Evolutionary conservation across 2,888 invertebrate genomes (phyloP).

Genomic region (Sicus ferrugineus): DNA sequence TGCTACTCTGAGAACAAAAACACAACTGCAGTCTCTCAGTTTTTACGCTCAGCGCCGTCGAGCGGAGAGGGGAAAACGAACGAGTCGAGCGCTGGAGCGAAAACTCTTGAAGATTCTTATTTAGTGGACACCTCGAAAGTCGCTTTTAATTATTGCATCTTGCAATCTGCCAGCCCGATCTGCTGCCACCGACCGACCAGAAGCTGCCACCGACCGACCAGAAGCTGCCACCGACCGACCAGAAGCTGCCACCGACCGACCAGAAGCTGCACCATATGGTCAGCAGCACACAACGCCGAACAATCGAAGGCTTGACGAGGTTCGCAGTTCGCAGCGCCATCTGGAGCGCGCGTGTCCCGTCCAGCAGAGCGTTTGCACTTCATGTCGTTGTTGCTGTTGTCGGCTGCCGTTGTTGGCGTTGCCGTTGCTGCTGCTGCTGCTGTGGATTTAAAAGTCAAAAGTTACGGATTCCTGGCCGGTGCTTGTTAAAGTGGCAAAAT

Average conservation of each 20-base stretch:
- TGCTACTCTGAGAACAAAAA: no score
- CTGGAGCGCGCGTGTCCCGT: conserved; percentile 1
- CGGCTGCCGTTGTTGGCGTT: not conserved
- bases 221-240: not conserved
- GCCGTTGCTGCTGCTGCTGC: not conserved
- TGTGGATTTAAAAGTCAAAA: conserved; percentile 28
- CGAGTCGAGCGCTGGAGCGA: no score
- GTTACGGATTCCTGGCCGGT: not conserved
- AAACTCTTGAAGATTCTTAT: no score
- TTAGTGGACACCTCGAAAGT: no score
- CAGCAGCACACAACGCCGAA: not conserved
- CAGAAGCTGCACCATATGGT: conserved; percentile 1
- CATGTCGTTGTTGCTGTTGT: not conserved
- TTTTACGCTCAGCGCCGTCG: no score
- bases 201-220: not conserved
- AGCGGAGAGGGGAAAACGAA: no score
- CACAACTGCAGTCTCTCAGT: no score
- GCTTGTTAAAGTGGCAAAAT: not conserved
- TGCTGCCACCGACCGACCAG: not conserved
- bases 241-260: not conserved
- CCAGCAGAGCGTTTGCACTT: not conserved
- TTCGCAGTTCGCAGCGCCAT: not conserved
- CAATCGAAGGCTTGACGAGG: not conserved
- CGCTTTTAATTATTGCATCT: no score
- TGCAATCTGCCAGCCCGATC: not conserved